Conservation (phyloP, 2,797 vertebrate species). For the Myiothlypis coronata region DNA sequence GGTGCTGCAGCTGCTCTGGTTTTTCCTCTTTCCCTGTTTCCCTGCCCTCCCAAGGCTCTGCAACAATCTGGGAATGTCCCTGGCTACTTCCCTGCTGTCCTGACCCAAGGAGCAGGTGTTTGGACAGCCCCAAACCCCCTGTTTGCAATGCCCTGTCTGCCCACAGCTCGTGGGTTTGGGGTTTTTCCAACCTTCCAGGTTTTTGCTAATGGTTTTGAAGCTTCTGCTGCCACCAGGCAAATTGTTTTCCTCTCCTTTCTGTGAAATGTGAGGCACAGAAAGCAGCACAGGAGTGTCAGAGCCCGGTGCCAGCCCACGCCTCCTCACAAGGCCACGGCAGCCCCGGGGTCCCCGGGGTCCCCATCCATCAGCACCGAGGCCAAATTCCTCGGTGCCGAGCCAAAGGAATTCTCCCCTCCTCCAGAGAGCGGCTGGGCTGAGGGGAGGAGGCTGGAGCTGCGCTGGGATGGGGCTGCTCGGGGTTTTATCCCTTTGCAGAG, state of each 20-base stretch:
- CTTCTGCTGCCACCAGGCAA: neutral
- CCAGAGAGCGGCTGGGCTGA: neutral
- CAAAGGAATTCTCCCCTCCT: slow-evolving; percentile 9
- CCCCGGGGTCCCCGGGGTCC: neutral
- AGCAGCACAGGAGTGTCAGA: neutral
- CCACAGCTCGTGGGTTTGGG: fast-evolving
- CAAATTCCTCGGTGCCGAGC: slow-evolving; percentile 2
- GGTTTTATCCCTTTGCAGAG: neutral
- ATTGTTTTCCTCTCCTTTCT: neutral
- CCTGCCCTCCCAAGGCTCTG: neutral
- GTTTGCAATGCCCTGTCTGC: neutral
- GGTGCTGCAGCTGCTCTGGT: neutral
- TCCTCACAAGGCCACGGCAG: neutral
- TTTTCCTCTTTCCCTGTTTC: neutral
- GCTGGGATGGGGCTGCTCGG: fast-evolving
- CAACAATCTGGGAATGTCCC: neutral
- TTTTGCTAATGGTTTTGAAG: neutral
- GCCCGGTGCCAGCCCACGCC: neutral
- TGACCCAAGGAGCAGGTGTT: neutral
- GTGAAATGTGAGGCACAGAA: neutral
- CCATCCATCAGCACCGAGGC: neutral
- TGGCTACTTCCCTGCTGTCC: neutral
- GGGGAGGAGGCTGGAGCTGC: neutral
- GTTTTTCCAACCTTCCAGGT: neutral
- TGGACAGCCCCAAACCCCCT: neutral